Base-by-base conservation (phyloP, 1,140 invertebrate species). In the Mya arenaria region DNA sequence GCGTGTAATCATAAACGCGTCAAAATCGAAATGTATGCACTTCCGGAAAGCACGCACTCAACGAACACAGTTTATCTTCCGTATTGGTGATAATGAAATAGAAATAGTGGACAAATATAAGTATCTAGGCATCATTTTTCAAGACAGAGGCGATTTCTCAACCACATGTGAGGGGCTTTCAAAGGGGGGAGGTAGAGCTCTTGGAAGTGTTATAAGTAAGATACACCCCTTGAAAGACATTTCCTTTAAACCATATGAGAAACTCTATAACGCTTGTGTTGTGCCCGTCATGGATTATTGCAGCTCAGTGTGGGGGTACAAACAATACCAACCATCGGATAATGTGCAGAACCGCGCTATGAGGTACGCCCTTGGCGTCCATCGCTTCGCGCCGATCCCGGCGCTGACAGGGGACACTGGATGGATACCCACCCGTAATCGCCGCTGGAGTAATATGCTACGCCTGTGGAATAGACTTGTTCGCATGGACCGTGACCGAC, bases 201-300 rank as follows among this genome's bases (percentile, higher is more conserved):
- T 78, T 10, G 73, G 82, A 28, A 69, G 56, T 4, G 72, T 77
- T 8, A 71, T 83, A 4, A 39, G 28, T 10, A 77, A 71, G 23
- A 73, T 83, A 8, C 82, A 83, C 25, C 25, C 15, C 4, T 60
- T 74, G 37, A 74, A 58, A 58, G 4, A 15, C 19, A 32, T 74
- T 41, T 60, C 55, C 28, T 65, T 74, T 37, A 74, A 74, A 68
- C 69, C 66, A 5, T 79, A 41, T 55, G 73, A 75, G 30, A 85
- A 82, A 77, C 44, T 85, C n/a, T 85, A 60, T 34, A 34, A 58
- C 32, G 55, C 73, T 1, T 72, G 71, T 63, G 84, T 85, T 1
- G 63, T 63, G 34, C 84, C 84, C 15, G 72, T 81, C n/a, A 4
- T 77, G 37, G 71, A 86, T 32, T 84, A 86, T 65, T 41, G 56